Evolutionary conservation across 2,797 vertebrate species (phyloP).

Genomic region (Eulemur mongoz): DNA sequence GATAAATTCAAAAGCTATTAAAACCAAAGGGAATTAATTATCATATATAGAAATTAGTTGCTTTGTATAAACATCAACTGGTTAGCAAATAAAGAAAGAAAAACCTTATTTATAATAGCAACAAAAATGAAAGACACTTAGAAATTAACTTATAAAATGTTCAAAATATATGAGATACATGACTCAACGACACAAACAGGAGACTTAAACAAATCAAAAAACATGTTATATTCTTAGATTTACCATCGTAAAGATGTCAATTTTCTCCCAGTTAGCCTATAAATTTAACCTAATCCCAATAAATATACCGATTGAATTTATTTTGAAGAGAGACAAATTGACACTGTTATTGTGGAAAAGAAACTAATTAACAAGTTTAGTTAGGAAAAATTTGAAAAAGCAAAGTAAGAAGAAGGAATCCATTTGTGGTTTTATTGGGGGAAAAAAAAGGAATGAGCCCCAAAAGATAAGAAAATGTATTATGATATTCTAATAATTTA

Average conservation of each 20-base stretch:
- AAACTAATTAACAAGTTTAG: background rate
- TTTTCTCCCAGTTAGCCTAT: background rate
- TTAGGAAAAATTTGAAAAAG: background rate
- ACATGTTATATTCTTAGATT: background rate
- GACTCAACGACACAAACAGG: background rate
- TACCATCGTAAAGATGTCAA: background rate
- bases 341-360: background rate
- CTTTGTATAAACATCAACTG: background rate
- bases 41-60: background rate
- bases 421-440: background rate
- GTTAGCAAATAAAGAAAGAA: background rate
- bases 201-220: background rate
- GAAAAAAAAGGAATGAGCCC: background rate
- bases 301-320: background rate
- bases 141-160: background rate
- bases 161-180: background rate
- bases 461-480: background rate
- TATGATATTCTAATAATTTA: background rate
- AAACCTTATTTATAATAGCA: background rate
- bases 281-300: background rate
- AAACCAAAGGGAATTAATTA: background rate
- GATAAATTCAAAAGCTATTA: background rate
- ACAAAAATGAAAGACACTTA: background rate
- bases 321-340: background rate
- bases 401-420: background rate